Evolutionary conservation across 2,113 vertebrate species (phyloP).

Genomic region (Dasyurus viverrinus): DNA sequence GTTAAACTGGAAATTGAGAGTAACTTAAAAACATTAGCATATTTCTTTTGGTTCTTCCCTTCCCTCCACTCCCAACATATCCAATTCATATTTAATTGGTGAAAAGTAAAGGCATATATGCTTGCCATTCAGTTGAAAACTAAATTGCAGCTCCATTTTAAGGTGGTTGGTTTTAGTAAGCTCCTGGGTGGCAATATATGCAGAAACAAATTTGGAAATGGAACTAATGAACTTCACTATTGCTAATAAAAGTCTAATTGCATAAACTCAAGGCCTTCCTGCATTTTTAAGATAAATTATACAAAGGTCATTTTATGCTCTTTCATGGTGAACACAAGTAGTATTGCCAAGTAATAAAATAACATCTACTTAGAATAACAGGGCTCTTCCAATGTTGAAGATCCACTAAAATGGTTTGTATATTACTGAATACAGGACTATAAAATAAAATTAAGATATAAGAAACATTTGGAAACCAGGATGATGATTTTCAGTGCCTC

Average conservation of each 20-base stretch:
- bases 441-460: too few relatives aligned
- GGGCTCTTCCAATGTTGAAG: too few relatives aligned
- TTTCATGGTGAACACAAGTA: conserved; percentile 63
- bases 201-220: conserved; percentile 50
- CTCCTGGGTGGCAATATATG: conserved; percentile 48
- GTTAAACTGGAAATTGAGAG: conserved; percentile 29
- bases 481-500: too few relatives aligned
- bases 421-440: too few relatives aligned
- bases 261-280: conserved; percentile 49
- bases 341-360: conserved; percentile 57
- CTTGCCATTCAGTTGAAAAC: conserved; percentile 14
- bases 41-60: background rate
- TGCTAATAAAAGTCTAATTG: conserved; percentile 50
- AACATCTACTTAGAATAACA: background rate
- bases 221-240: conserved; percentile 53
- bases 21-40: background rate
- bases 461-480: too few relatives aligned
- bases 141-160: conserved; percentile 44
- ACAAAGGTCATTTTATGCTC: conserved; percentile 29
- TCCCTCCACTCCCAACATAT: background rate
- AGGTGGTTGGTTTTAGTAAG: conserved; percentile 57
- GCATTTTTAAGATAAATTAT: conserved; percentile 62
- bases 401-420: too few relatives aligned
- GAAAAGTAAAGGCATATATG: background rate
- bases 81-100: conserved; percentile 3